phyloP scores from a whole-genome alignment of 2,113 vertebrate species.

The Delphinapterus leucas region DNA sequence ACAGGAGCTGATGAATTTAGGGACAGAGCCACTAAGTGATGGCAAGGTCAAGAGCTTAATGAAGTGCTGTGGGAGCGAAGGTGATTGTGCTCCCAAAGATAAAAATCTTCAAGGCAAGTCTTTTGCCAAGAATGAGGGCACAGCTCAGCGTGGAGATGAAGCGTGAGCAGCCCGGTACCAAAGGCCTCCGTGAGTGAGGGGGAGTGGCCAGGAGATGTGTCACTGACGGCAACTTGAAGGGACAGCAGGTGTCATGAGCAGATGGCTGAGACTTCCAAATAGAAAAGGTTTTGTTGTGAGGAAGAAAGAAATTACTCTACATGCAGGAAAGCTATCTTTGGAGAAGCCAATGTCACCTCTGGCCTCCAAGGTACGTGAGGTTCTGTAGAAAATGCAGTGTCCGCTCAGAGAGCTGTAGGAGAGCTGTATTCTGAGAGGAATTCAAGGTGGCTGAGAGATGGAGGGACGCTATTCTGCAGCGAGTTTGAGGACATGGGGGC shows the following conservation, averaged over 20 bases:
- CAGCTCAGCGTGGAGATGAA: neutral
- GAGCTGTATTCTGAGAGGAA: neutral
- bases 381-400: neutral
- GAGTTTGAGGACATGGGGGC: rapidly evolving
- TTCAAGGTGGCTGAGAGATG: neutral
- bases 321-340: neutral
- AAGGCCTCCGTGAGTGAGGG: neutral
- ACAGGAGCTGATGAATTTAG: neutral
- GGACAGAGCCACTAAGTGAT: neutral
- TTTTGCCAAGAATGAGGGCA: neutral
- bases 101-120: neutral
- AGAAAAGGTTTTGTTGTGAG: neutral
- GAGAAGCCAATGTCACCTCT: neutral
- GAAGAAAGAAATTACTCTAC: neutral
- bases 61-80: neutral
- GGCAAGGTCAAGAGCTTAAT: neutral
- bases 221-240: neutral
- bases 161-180: neutral
- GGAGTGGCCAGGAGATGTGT: neutral
- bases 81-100: neutral
- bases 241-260: neutral
- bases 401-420: neutral
- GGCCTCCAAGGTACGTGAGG: neutral
- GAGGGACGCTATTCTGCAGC: no score
- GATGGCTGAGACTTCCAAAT: neutral